Evolutionary conservation across 2,797 vertebrate genomes (phyloP).

Genomic region (Nothura maculosa): DNA sequence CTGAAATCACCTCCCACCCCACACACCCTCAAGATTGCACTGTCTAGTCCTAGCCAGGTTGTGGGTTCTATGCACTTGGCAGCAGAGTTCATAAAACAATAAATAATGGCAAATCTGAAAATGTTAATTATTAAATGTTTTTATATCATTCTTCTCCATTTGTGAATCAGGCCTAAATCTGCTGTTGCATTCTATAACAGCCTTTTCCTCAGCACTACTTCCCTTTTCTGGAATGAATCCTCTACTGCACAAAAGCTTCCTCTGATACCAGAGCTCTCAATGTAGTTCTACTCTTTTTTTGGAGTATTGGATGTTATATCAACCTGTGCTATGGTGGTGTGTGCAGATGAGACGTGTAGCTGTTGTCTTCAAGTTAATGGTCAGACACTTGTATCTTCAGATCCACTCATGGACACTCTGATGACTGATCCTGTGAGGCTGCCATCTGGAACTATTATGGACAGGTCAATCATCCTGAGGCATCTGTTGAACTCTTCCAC

Average conservation of each 20-base stretch:
- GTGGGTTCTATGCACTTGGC: neutral
- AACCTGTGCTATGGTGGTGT: neutral
- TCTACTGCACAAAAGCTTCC: neutral
- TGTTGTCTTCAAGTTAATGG: neutral
- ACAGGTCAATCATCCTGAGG: conserved; percentile 95
- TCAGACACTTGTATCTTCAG: conserved; percentile 72
- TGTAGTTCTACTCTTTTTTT: neutral
- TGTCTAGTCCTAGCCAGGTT: neutral
- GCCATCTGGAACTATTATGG: conserved; percentile 97
- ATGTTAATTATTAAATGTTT: neutral
- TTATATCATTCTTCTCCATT: neutral
- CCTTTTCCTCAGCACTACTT: neutral
- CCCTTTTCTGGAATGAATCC: neutral
- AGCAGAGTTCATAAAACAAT: neutral
- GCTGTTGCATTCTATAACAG: neutral
- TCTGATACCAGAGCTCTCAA: neutral
- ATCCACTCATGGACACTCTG: conserved; percentile 98
- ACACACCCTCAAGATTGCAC: neutral
- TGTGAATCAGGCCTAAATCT: neutral
- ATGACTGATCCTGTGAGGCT: conserved; percentile 97
- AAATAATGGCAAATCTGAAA: neutral
- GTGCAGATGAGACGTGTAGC: neutral
- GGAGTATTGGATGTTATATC: too few relatives aligned
- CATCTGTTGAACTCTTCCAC: conserved; percentile 98
- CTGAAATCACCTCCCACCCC: neutral